A percentile compares a stretch with the other conserved stretches of the same genome.
phyloP scores from a whole-genome alignment of 2,888 invertebrate species.

The Buathra laborator region DNA sequence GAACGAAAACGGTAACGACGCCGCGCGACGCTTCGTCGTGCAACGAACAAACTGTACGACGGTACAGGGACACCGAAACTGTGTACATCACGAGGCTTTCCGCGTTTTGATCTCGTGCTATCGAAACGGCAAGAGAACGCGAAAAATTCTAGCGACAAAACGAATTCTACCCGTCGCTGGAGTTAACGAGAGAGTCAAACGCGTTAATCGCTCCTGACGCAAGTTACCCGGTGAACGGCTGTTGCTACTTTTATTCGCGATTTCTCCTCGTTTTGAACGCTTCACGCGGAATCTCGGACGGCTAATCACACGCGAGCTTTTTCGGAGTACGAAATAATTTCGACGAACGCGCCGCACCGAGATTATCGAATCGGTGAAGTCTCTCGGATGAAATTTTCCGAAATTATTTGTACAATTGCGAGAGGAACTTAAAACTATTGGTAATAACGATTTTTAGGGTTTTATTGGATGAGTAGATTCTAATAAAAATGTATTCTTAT shows the following conservation, averaged over 20 bases:
- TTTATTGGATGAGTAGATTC: too few species aligned
- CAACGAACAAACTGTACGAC: conserved; percentile 44
- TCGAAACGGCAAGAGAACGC: background rate
- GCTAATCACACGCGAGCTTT: too few species aligned
- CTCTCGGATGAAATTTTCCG: too few species aligned
- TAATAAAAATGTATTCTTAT: too few species aligned
- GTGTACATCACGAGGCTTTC: background rate
- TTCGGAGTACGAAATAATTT: too few species aligned
- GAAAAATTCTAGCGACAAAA: conserved; percentile 36
- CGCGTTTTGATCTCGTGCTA: background rate
- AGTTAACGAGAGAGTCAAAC: conserved; percentile 55
- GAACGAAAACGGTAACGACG: conserved; percentile 61
- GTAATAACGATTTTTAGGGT: too few species aligned
- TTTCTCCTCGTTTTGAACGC: background rate
- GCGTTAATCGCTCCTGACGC: conserved; percentile 18
- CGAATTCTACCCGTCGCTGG: conserved; percentile 26
- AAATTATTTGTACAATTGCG: too few species aligned
- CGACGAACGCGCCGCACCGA: too few species aligned
- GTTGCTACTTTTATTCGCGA: background rate
- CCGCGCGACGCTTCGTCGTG: conserved; percentile 53
- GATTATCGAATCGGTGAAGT: too few species aligned
- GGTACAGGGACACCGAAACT: conserved; percentile 16
- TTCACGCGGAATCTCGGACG: background rate
- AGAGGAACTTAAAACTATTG: too few species aligned
- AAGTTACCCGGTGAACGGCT: background rate